phyloP scores from a whole-genome alignment of 1,140 invertebrate genomes.

The Eubasilissa regina region DNA sequence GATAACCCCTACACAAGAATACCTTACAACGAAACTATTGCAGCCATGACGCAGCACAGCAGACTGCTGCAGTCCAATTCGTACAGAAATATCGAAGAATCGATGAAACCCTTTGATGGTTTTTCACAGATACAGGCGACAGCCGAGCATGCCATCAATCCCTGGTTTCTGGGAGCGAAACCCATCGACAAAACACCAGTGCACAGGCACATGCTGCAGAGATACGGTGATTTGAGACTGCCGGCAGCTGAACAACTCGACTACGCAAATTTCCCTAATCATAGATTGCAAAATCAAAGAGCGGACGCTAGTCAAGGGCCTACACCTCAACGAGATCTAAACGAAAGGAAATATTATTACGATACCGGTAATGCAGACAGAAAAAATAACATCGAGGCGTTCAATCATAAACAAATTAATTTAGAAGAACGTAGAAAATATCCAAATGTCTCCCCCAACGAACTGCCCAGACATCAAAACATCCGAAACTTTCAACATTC shows the following conservation, averaged over 20 bases:
- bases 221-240: constrained; percentile 45
- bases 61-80: constrained; percentile 40
- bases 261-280: constrained; percentile 36
- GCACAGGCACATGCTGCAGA: constrained; percentile 41
- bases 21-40: constrained; percentile 21
- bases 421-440: constrained; percentile 52
- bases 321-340: not conserved
- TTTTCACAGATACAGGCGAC: constrained; percentile 33
- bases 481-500: constrained; percentile 33
- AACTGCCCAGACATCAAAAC: not conserved
- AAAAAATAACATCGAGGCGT: constrained; percentile 28
- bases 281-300: constrained; percentile 42
- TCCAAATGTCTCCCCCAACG: constrained; percentile 7
- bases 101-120: constrained; percentile 27
- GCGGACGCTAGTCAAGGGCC: constrained; percentile 1
- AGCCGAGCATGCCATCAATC: constrained; percentile 44
- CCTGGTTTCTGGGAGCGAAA: constrained; percentile 51
- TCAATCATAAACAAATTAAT: constrained; percentile 22
- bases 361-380: constrained; percentile 19
- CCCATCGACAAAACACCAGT: constrained; percentile 10
- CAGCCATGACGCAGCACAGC: constrained; percentile 42
- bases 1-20: constrained; percentile 41
- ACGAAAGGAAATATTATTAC: constrained; percentile 50
- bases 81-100: constrained; percentile 39
- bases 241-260: constrained; percentile 27